These are phyloP conservation scores for Andrena dorsata DNA, from an alignment of 2,888 invertebrate genomes.

Conservation along the genomic window DNA sequence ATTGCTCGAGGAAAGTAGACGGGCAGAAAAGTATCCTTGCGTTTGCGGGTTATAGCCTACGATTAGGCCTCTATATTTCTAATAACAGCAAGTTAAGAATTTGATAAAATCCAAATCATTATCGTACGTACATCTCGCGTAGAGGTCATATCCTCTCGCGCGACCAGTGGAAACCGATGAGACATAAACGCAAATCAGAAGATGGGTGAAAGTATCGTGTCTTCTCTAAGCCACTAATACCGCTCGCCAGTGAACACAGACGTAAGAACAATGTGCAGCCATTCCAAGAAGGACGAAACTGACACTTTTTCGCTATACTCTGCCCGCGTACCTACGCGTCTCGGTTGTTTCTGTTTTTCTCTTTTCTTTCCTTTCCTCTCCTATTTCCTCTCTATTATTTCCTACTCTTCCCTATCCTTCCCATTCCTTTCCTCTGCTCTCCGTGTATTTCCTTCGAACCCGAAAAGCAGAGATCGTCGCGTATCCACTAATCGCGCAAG, in stretches of 20 bases:
- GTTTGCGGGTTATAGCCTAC: background rate
- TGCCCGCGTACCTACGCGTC: constrained; percentile 61
- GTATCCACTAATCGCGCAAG: constrained; percentile 28
- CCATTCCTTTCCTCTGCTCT: background rate
- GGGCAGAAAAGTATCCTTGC: constrained; percentile 9
- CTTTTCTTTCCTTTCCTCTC: background rate
- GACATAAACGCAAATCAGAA: constrained; percentile 63
- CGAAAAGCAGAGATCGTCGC: constrained; percentile 32
- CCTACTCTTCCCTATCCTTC: background rate
- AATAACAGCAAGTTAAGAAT: constrained; percentile 29
- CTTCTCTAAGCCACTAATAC: constrained; percentile 61
- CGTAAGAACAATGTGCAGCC: constrained; percentile 76
- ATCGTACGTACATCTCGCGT: constrained; percentile 63
- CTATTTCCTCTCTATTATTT: background rate
- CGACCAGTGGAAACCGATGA: constrained; percentile 54
- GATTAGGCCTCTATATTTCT: constrained; percentile 14
- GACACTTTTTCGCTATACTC: constrained; percentile 75
- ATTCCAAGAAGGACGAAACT: constrained; percentile 76
- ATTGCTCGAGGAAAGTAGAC: background rate
- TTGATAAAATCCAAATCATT: constrained; percentile 35
- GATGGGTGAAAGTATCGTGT: constrained; percentile 71
- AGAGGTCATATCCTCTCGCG: constrained; percentile 63
- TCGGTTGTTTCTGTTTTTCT: constrained; percentile 45
- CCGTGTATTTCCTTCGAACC: background rate
- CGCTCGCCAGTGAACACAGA: constrained; percentile 64